Base-by-base conservation (phyloP, 1,140 invertebrate species). In the Drosophila simulans region DNA sequence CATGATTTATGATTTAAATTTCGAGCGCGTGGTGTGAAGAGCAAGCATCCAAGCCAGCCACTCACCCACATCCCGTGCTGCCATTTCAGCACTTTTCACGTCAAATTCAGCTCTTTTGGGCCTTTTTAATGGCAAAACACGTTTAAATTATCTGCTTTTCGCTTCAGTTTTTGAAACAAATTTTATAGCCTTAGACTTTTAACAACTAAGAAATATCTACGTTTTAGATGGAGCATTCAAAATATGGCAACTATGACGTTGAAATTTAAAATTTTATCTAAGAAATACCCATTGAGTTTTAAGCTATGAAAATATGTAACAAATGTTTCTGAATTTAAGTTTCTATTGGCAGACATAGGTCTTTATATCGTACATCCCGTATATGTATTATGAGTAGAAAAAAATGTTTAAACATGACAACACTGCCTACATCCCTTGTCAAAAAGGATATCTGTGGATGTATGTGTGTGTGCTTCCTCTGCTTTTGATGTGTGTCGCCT, bases 1-100 rank as follows among this genome's bases (percentile, higher is more conserved):
- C 85, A 89, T 89, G 84, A 89, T 89, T 89, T 89, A 89, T 89
- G 84, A 89, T 90, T 89, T 89, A 89, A 89, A 90, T 89, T 89
- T 82, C 46, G 59, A 65, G 66, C 60, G 84, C 63, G 57, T 89
- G 84, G 84, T 84, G 84, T 80, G 84, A 89, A 89, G 84, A 49
- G 71, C 66, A 58, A 76, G 66, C 72, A 35, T 73, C 43, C 71
- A 42, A 54, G 20, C 71, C 59, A 52, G 43, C 71, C 58, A 51
- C 60, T 52, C 56, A 39, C 63, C 71, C 55, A 48, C 53, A 46
- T 34, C 46, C 46, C 45, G 55, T 54, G 56, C 52, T 46, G 63
- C 31, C 71, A 46, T 20, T 57, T 45, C 48, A 10, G 64, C 64
- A 43, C 22, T 52, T 68, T 68, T 66, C 35, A 37, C 46, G 58